phyloP scores from a whole-genome alignment of 2,797 vertebrate genomes.

The Poecilia wingei region DNA sequence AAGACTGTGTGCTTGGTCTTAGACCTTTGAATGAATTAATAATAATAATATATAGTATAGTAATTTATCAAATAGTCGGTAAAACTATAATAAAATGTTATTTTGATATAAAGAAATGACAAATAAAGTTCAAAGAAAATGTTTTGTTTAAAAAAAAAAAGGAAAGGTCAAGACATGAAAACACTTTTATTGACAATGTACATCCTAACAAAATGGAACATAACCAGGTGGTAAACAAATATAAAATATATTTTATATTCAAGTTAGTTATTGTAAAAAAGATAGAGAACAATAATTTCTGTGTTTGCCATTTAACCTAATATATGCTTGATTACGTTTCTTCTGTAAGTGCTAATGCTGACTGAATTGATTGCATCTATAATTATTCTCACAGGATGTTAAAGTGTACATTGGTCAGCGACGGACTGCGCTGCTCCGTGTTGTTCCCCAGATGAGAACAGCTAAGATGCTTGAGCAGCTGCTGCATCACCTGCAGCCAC shows the following conservation, averaged over 20 bases:
- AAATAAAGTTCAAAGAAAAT: not conserved
- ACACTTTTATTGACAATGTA: not conserved
- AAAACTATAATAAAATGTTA: not conserved
- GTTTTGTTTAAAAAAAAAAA: not conserved
- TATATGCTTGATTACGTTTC: not conserved
- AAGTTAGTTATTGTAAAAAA: not conserved
- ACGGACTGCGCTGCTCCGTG: conserved; percentile 86
- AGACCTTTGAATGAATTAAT: not conserved
- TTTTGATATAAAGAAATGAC: not conserved
- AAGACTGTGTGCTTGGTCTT: not conserved
- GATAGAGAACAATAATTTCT: not conserved
- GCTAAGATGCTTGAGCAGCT: conserved; percentile 72
- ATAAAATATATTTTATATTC: not conserved
- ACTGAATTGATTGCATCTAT: not conserved
- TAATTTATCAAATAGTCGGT: not conserved
- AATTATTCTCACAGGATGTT: conserved; percentile 66
- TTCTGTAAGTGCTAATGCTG: not conserved
- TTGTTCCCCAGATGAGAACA: conserved; percentile 58
- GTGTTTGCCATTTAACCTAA: not conserved
- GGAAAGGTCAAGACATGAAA: not conserved
- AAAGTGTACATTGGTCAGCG: conserved; percentile 85
- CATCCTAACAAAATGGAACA: not conserved
- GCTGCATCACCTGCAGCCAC: conserved; percentile 76
- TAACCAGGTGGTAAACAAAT: not conserved
- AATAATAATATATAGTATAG: not conserved